A percentile compares a stretch with the other conserved stretches of the same genome.
Evolutionary conservation across 2,797 vertebrate genomes (phyloP).

Genomic region (Pelodytes ibericus): DNA sequence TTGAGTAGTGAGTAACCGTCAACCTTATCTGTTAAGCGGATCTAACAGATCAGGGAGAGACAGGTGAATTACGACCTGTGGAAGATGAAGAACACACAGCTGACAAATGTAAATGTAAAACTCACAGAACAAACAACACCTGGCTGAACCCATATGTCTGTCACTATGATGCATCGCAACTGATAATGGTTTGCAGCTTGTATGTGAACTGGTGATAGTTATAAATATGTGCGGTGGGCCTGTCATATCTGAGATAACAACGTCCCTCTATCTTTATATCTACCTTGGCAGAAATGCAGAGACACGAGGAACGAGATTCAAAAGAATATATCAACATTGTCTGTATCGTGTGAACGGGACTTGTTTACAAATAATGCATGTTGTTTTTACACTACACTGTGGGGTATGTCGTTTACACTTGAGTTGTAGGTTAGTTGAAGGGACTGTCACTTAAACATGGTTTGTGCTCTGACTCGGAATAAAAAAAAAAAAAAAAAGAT

Average conservation of each 20-base stretch:
- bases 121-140: background rate
- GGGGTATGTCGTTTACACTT: no score
- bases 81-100: conserved; percentile 22
- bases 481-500: no score
- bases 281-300: background rate
- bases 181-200: conserved; percentile 25
- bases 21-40: conserved; percentile 25
- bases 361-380: no score
- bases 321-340: no score
- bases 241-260: conserved; percentile 29
- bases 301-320: no score
- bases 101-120: conserved; percentile 35
- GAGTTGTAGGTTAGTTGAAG: no score
- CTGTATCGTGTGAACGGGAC: no score
- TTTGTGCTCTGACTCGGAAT: no score
- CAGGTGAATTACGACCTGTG: conserved; percentile 27
- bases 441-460: no score
- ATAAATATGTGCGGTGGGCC: background rate
- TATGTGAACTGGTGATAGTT: conserved; percentile 29
- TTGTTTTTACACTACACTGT: no score
- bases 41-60: conserved; percentile 33
- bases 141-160: conserved; percentile 42
- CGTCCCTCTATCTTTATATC: background rate
- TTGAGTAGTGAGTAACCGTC: conserved; percentile 1
- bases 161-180: conserved; percentile 26